Evolutionary conservation across 1,140 invertebrate genomes (phyloP), one percentile per base, ranked within the genome.

Genomic region (Macrobrachium nipponense): DNA sequence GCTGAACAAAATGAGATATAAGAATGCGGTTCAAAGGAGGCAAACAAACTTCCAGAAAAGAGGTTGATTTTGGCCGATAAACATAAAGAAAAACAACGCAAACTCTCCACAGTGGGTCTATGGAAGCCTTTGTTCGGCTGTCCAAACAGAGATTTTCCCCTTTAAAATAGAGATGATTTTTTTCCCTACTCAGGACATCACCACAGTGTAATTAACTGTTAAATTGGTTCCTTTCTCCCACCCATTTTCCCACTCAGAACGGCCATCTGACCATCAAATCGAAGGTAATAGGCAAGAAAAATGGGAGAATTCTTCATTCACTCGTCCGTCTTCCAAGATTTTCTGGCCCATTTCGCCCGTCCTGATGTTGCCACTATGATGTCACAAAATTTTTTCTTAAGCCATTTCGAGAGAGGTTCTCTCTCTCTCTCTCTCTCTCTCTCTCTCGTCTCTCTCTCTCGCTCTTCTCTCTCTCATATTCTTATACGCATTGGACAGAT

Each of bases 241-340:
- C 76, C 58, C n/a, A 59, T 86, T 86, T 79, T 43, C 83, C 77
- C 77, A 80, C 83, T 86, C 83, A 86, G 83, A 66, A 18, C 59
- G 83, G 77, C 83, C 83, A 73, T 61, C 83, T 86, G 83, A 86
- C 83, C 83, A 77, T 79, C 83, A 86, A 86, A 86, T 86, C 83
- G 77, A 79, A 80, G 83, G 83, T 86, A 86, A 86, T 86, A 86
- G 77, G 83, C 51, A 80, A 80, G 83, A 86, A 80, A 80, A 86
- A 86, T 86, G 83, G 76, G 77, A 79, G 66, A 86, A 60, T 86
- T 79, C 83, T 80, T 79, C 77, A 80, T 77, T 80, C 83, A 86
- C 77, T 59, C 75, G 82, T 70, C 82, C 82, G 64, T 85, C 62
- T 78, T 43, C 82, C 51, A 86, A 62, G 83, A 86, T 80, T 86